phyloP scores from a whole-genome alignment of 2,797 vertebrate genomes.

The Myripristis jacobus region DNA sequence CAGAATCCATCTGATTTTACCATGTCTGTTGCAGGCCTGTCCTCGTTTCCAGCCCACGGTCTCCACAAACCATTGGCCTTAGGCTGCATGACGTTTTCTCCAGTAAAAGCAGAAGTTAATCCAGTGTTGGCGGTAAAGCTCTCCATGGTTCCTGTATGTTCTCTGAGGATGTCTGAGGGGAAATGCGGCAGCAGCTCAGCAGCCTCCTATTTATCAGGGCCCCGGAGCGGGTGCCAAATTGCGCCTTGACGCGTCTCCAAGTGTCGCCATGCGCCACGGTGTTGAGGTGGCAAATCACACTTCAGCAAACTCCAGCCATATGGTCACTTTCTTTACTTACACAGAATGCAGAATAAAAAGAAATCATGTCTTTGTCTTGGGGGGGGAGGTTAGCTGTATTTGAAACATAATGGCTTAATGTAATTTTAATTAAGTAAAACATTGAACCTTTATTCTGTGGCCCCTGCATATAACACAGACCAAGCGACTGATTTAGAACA shows the following conservation, averaged over 20 bases:
- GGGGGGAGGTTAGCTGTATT: neutral
- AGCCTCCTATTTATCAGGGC: constrained; percentile 70
- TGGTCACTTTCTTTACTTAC: constrained; percentile 45
- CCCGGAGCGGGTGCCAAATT: constrained; percentile 75
- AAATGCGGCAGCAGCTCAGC: constrained; percentile 28
- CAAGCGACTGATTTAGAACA: no score
- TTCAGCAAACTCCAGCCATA: constrained; percentile 73
- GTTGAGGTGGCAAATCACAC: constrained; percentile 81
- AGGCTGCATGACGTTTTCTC: constrained; percentile 16
- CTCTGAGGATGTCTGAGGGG: constrained; percentile 30
- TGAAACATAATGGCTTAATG: neutral
- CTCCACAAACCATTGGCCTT: constrained; percentile 71
- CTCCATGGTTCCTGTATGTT: constrained; percentile 66
- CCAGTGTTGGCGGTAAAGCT: constrained; percentile 36
- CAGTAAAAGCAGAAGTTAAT: constrained; percentile 41
- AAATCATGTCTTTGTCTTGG: neutral
- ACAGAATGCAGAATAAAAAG: neutral
- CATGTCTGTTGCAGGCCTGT: neutral
- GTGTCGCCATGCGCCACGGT: constrained; percentile 76
- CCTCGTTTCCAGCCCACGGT: constrained; percentile 71
- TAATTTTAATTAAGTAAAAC: no score
- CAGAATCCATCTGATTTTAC: constrained; percentile 39
- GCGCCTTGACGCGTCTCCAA: constrained; percentile 75
- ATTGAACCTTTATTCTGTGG: no score
- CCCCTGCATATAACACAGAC: no score